Percentiles rank a stretch among this genome's conserved stretches.
phyloP scores from a whole-genome alignment of 2,113 vertebrate species.

The Morone chrysops region DNA sequence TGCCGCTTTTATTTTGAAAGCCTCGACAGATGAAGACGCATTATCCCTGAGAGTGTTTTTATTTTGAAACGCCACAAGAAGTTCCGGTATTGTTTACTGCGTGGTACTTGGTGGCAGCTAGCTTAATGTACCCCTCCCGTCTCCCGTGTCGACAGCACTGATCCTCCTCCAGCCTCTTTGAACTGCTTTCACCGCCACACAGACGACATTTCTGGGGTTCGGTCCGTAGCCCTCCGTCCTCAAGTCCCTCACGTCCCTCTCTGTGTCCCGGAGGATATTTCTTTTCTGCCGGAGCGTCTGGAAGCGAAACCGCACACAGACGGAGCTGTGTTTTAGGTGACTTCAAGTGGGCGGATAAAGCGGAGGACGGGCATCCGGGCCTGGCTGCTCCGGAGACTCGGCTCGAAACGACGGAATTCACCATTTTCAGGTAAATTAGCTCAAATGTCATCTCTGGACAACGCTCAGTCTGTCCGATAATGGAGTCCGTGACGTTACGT shows the following conservation, averaged over 20 bases:
- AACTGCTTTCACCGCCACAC: conserved; percentile 49
- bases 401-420: conserved; percentile 69
- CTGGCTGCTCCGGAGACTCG: conserved; percentile 77
- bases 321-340: conserved; percentile 42
- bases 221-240: conserved; percentile 4
- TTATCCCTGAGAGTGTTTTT: neutral
- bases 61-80: conserved; percentile 58
- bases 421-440: conserved; percentile 77
- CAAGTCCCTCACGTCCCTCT: neutral
- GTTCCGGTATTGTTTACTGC: fast-evolving
- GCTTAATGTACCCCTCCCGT: conserved; percentile 51
- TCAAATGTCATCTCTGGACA: neutral
- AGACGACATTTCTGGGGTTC: conserved; percentile 53
- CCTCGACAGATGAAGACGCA: fast-evolving
- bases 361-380: conserved; percentile 81
- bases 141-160: conserved; percentile 49
- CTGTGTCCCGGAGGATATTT: conserved; percentile 43
- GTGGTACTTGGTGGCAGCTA: neutral
- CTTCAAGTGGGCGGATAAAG: conserved; percentile 76
- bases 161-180: conserved; percentile 66
- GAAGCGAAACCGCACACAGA: conserved; percentile 7
- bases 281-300: conserved; percentile 28
- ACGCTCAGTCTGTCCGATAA: conserved; percentile 16
- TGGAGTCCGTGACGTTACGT: conserved; percentile 4
- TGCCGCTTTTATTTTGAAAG: conserved; percentile 36